Evolutionary conservation across 2,113 vertebrate genomes (phyloP).

Genomic region (Pelobates fuscus): DNA sequence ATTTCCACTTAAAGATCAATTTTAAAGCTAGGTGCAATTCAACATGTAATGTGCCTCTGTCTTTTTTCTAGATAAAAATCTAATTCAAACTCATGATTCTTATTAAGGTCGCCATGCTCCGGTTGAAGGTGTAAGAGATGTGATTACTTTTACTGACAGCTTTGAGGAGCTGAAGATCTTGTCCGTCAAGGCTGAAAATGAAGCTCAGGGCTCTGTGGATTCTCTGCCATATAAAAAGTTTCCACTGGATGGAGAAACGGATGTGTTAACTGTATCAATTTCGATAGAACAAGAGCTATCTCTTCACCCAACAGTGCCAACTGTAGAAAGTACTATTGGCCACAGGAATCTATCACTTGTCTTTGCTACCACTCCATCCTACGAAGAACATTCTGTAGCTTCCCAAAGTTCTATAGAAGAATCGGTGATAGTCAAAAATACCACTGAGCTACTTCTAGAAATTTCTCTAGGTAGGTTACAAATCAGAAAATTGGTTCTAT

Average conservation of each 20-base stretch:
- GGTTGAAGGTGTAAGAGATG: slow-evolving; percentile 67
- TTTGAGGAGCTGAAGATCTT: slow-evolving; percentile 70
- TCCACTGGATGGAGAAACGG: slow-evolving; percentile 48
- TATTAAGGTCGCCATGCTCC: not conserved
- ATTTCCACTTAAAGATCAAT: too few relatives aligned
- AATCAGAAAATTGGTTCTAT: too few relatives aligned
- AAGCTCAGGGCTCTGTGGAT: slow-evolving; percentile 77
- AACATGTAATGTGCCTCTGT: too few relatives aligned
- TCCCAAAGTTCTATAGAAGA: slow-evolving; percentile 4
- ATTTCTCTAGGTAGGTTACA: too few relatives aligned
- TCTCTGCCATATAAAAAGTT: slow-evolving; percentile 63
- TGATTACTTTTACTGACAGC: slow-evolving; percentile 75
- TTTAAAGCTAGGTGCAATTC: too few relatives aligned
- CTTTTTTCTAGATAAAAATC: too few relatives aligned
- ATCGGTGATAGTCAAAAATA: too few relatives aligned
- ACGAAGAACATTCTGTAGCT: slow-evolving; percentile 17
- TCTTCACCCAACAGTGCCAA: slow-evolving; percentile 25
- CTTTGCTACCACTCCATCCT: slow-evolving; percentile 2
- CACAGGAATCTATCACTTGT: slow-evolving; percentile 1
- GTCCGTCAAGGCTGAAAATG: slow-evolving; percentile 63
- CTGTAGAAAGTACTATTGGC: slow-evolving; percentile 8
- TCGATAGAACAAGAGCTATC: slow-evolving; percentile 22
- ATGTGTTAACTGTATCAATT: slow-evolving; percentile 53
- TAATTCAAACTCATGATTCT: not conserved
- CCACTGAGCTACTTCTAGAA: too few relatives aligned